phyloP scores from a whole-genome alignment of 2,888 invertebrate species.

The Drosophila differens region DNA sequence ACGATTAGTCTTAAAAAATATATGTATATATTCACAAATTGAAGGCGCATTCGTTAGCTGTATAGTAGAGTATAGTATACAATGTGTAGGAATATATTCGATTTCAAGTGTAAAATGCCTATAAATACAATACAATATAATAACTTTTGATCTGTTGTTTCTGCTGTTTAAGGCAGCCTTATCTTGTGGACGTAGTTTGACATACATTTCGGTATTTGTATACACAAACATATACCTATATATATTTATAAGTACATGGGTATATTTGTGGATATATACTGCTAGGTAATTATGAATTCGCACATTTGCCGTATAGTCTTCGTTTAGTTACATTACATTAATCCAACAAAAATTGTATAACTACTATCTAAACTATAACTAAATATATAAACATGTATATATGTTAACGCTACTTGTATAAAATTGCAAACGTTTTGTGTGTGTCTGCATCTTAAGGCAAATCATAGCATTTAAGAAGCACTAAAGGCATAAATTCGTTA shows the following conservation, averaged over 20 bases:
- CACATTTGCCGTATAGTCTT: constrained; percentile 63
- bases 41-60: constrained; percentile 71
- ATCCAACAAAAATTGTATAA: constrained; percentile 39
- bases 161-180: constrained; percentile 20
- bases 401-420: constrained; percentile 36
- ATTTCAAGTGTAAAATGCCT: constrained; percentile 49
- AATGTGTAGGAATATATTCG: constrained; percentile 59
- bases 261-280: constrained; percentile 27
- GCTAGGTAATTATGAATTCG: constrained; percentile 59
- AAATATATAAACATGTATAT: constrained; percentile 30
- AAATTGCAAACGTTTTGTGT: constrained; percentile 24
- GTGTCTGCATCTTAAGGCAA: constrained; percentile 66
- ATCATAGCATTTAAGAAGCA: constrained; percentile 78
- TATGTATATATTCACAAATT: constrained; percentile 68
- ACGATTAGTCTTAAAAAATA: constrained; percentile 39
- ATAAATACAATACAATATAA: constrained; percentile 39
- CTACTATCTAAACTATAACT: constrained; percentile 47
- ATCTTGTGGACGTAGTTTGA: constrained; percentile 52
- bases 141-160: constrained; percentile 50
- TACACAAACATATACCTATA: constrained; percentile 18
- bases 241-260: constrained; percentile 14
- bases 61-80: constrained; percentile 52
- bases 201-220: constrained; percentile 45
- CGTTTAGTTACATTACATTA: constrained; percentile 50
- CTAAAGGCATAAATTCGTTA: constrained; percentile 79